phyloP scores from a whole-genome alignment of 2,797 vertebrate genomes.

The Argyrosomus regius region DNA sequence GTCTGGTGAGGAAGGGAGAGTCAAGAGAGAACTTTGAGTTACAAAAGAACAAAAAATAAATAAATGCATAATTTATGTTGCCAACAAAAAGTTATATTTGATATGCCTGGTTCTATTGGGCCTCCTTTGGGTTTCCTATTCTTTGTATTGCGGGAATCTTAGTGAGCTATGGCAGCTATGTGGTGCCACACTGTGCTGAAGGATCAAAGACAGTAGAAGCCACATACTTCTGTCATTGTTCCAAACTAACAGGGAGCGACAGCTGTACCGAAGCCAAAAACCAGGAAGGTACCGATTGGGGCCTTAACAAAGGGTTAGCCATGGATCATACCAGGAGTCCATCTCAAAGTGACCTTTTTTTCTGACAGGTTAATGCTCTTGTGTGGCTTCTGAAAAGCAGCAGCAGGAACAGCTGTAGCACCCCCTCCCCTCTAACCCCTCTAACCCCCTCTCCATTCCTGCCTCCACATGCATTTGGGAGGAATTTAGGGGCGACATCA shows the following conservation, averaged over 20 bases:
- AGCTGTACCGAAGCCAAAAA: slow-evolving; percentile 58
- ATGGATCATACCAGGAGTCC: slow-evolving; percentile 46
- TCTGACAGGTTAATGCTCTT: slow-evolving; percentile 71
- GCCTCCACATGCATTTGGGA: slow-evolving; percentile 36
- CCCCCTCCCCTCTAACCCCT: not conserved
- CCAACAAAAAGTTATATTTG: not conserved
- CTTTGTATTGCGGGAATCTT: slow-evolving; percentile 20
- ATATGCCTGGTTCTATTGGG: not conserved
- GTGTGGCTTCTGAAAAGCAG: slow-evolving; percentile 48
- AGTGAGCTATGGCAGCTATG: slow-evolving; percentile 30
- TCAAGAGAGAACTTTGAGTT: slow-evolving; percentile 22
- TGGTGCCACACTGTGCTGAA: slow-evolving; percentile 3
- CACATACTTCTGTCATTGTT: slow-evolving; percentile 49
- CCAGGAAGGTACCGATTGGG: slow-evolving; percentile 12
- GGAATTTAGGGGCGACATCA: slow-evolving; percentile 54
- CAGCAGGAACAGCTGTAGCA: slow-evolving; percentile 58
- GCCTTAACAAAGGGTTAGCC: slow-evolving; percentile 45
- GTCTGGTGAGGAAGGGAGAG: slow-evolving; percentile 83
- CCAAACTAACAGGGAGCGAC: slow-evolving; percentile 50
- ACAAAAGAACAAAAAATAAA: not conserved
- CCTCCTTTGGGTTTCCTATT: slow-evolving; percentile 18
- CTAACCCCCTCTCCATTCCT: slow-evolving; percentile 35
- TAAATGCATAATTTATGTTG: not conserved
- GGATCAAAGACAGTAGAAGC: slow-evolving; percentile 44
- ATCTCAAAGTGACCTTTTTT: slow-evolving; percentile 71